Evolutionary conservation across 1,140 invertebrate species (phyloP), one percentile per base, ranked within the genome.

Genomic region (Musca domestica): DNA sequence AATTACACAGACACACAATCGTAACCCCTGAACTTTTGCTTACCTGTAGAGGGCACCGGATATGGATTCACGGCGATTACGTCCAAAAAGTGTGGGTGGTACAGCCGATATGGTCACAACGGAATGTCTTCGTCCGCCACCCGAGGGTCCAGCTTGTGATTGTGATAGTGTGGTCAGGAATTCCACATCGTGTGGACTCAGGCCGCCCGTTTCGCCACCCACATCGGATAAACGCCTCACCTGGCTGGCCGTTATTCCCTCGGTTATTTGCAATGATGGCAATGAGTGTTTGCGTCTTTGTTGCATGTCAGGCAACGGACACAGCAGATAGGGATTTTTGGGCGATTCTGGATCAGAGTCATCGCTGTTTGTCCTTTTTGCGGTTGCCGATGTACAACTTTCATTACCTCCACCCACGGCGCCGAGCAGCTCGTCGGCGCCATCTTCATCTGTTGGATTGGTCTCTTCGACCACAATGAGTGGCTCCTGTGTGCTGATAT

Each of bases 241-340:
- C 85, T 94, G 92, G 69, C 91, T 92, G 49, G 92, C 92, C 19
- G 91, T 93, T 71, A 92, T 92, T 64, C 92, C 92, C 47, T 89
- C 88, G 48, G 90, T 91, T 73, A 91, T 92, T 70, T 91, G 88
- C 5, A 91, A 89, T 1, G 91, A 92, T 2, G 91, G 92, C 71
- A 94, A 83, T 17, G 91, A 93, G 71, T 92, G 88, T 78, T 94
- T 94, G 67, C 91, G 85, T 2, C 88, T 87, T 67, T 89, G 88
- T 66, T 84, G 76, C 51, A 82, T 80, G 67, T 89, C 88, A 56
- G 89, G 84, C 84, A 90, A 92, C 1, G 92, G 91, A 14, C 90
- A 92, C 22, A 93, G 81, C 52, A 92, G 84, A 83, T 90, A 91
- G 0, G 91, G 91, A 80, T 92, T 92, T 67, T 89, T 86, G 48